Evolutionary conservation across 2,888 invertebrate genomes (phyloP).

Genomic region (Itoplectis maculator): DNA sequence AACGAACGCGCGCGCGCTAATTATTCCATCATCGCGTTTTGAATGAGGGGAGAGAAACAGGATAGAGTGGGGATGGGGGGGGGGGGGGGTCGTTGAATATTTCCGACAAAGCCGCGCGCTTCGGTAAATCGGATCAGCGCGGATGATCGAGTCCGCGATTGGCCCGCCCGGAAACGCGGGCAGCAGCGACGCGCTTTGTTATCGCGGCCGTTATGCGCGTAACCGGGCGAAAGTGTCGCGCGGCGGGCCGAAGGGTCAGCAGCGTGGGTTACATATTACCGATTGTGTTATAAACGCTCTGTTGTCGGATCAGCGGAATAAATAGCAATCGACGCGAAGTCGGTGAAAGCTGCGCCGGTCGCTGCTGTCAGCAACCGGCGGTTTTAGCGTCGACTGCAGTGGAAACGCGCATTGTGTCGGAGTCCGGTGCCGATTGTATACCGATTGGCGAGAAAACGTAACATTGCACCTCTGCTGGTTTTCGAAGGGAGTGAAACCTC

Average conservation of each 20-base stretch:
- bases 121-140: constrained; percentile 56
- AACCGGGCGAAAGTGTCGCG: not conserved
- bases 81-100: not conserved
- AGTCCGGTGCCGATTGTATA: no score
- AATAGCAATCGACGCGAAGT: no score
- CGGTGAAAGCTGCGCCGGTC: no score
- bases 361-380: no score
- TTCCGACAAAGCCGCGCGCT: constrained; percentile 14
- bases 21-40: constrained; percentile 62
- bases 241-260: not conserved
- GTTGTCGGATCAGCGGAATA: not conserved
- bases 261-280: constrained; percentile 26
- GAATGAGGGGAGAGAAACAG: no score
- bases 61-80: no score
- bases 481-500: no score
- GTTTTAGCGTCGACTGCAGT: no score
- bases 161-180: constrained; percentile 29
- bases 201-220: constrained; percentile 1
- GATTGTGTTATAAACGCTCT: constrained; percentile 43
- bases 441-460: no score
- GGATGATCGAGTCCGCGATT: constrained; percentile 50
- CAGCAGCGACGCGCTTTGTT: constrained; percentile 29
- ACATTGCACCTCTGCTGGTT: no score
- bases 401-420: no score
- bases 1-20: constrained; percentile 55